phyloP scores from a whole-genome alignment of 2,113 vertebrate species.

The Shinisaurus crocodilurus region DNA sequence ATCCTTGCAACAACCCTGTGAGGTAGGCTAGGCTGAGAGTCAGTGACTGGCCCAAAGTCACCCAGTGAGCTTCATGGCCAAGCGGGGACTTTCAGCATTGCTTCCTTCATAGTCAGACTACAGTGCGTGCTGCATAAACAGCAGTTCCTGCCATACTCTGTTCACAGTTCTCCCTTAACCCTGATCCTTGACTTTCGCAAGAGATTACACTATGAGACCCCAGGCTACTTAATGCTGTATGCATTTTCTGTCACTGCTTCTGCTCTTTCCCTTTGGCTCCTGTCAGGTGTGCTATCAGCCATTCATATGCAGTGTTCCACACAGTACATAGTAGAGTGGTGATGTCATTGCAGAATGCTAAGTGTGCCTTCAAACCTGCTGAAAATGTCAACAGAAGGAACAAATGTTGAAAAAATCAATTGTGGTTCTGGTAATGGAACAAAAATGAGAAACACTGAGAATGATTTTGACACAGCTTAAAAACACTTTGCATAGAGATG shows the following conservation, averaged over 20 bases:
- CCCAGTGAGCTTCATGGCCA: too few relatives aligned
- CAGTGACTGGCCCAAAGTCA: too few relatives aligned
- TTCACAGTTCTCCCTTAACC: neutral
- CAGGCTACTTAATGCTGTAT: neutral
- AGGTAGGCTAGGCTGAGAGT: too few relatives aligned
- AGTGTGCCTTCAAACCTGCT: neutral
- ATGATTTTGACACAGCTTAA: neutral
- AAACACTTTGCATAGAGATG: neutral
- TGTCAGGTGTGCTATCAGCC: neutral
- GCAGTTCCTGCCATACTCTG: neutral
- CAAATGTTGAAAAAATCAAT: neutral
- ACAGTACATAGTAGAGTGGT: neutral
- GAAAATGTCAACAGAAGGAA: neutral
- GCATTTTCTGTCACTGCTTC: neutral
- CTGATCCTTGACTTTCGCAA: constrained; percentile 4
- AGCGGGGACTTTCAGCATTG: neutral
- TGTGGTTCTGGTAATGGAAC: neutral
- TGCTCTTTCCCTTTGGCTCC: neutral
- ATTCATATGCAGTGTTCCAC: neutral
- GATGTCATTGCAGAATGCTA: neutral
- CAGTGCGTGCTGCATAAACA: neutral
- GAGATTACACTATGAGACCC: neutral
- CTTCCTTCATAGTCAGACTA: neutral
- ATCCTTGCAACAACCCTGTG: too few relatives aligned
- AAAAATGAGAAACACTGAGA: neutral